phyloP scores from a whole-genome alignment of 2,113 vertebrate genomes.

The Corythornis vintsioides region DNA sequence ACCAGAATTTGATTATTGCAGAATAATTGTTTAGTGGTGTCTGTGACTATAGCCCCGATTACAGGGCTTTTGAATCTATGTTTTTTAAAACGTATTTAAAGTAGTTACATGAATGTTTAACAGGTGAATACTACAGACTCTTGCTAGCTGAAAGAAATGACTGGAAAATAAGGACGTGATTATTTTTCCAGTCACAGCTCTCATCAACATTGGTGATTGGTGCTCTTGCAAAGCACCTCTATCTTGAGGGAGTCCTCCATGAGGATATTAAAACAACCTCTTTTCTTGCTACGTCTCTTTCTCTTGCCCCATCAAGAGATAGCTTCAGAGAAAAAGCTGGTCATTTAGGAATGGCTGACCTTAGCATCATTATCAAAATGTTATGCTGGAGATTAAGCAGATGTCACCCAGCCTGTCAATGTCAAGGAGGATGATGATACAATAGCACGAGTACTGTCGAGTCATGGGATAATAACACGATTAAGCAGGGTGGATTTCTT shows the following conservation, averaged over 20 bases:
- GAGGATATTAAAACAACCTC: not conserved
- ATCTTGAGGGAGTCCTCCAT: not conserved
- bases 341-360: not conserved
- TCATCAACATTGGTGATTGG: not conserved
- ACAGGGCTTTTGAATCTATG: not conserved
- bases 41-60: not conserved
- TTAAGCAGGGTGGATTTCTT: constrained; percentile 12
- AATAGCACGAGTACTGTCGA: constrained; percentile 5
- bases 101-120: too few relatives aligned
- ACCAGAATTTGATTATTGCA: not conserved
- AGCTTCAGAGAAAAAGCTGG: not conserved
- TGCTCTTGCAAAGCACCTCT: not conserved
- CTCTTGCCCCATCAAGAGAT: not conserved
- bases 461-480: not conserved
- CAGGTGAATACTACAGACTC: not conserved
- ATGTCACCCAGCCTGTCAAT: not conserved
- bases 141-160: not conserved
- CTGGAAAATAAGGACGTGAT: not conserved
- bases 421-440: not conserved
- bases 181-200: not conserved
- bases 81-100: not conserved
- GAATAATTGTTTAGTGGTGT: not conserved
- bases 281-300: not conserved
- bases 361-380: not conserved
- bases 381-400: constrained; percentile 8